Evolutionary conservation across 2,888 invertebrate species (phyloP), one percentile per base, ranked within the genome.

Genomic region (Pecten maximus): DNA sequence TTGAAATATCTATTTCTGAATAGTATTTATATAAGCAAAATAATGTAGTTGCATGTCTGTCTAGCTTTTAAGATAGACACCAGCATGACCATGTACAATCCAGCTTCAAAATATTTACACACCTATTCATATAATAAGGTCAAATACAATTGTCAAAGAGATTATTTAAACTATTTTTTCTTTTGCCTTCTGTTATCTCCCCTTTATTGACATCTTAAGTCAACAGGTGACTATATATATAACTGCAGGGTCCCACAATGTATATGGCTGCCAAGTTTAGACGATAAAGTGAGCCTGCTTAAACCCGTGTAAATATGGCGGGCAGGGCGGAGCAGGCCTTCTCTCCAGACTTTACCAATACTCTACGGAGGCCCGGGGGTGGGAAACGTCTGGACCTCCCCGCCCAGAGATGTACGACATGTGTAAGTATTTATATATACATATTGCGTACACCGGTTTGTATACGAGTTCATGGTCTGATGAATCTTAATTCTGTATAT

Each of bases 321-420:
- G 74, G 35, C 12, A 74, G 74, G 74, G 74, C 74, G 35, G 74
- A 74, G 35, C 74, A 74, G 35, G 74, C 74, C 35, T 74, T 74
- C 74, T 10, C 74, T 10, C 1, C 74, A 35, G 74, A 74, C 8
- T 74, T 74, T 35, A 74, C 74, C 74, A 74, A 74, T 35, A 74
- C 74, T 35, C 74, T 74, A 10, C 74, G 74, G 74, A 74, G 74
- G 74, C 74, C 74, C 74, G 74, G 74, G 74, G 74, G 74, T 74
- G 74, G 74, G 35, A 74, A 23, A 74, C 74, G 74, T 35, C 74
- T 74, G 74, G 74, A 74, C 74, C 74, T 74, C 28, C 35, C 74
- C 28, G 35, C 74, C 74, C 74, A 74, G 74, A 74, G 74, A 23
- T 74, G 74, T 35, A 74, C 23, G 35, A 74, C 74, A 28, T 74